Percentiles rank a stretch among this genome's conserved stretches.
These are phyloP conservation scores for Syngnathus scovelli DNA, from an alignment of 2,113 vertebrate species.

Conservation along the genomic window DNA sequence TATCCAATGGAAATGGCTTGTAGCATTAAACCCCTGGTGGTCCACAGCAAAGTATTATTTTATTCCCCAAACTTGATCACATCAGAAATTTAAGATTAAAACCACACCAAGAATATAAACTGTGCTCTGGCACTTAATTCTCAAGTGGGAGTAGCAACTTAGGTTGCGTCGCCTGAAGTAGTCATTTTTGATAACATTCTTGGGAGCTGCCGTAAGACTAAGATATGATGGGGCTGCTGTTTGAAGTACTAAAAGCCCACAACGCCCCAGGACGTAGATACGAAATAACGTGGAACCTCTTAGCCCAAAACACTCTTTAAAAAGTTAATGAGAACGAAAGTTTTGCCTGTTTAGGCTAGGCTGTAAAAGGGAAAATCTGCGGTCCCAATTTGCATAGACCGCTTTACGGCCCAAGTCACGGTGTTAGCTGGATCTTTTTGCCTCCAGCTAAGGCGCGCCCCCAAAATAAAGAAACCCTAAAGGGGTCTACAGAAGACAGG, in stretches of 20 bases:
- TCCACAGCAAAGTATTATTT: constrained; percentile 12
- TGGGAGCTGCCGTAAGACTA: constrained; percentile 13
- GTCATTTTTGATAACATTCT: constrained; percentile 12
- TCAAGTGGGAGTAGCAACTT: constrained; percentile 9
- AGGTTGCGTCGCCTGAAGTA: constrained; percentile 15
- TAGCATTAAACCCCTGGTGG: neutral
- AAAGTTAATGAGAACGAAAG: constrained; percentile 41
- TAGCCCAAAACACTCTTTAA: constrained; percentile 48
- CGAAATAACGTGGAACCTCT: constrained; percentile 48
- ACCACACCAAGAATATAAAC: neutral
- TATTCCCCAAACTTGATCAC: neutral
- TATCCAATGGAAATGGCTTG: constrained; percentile 23
- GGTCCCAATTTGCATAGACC: constrained; percentile 51
- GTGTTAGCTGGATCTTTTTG: too few relatives aligned
- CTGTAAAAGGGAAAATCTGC: constrained; percentile 37
- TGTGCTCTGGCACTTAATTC: neutral
- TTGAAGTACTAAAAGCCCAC: constrained; percentile 14
- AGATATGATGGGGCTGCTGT: constrained; percentile 10
- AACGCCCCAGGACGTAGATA: constrained; percentile 30
- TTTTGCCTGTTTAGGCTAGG: constrained; percentile 35
- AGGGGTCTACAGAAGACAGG: constrained; percentile 32
- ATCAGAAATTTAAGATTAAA: neutral
- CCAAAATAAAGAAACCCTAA: too few relatives aligned
- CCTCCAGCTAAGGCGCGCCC: too few relatives aligned
- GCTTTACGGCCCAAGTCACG: too few relatives aligned